A percentile compares a stretch with the other conserved stretches of the same genome.
Conservation (phyloP, 2,113 vertebrate species). For the Montifringilla adamsi region DNA sequence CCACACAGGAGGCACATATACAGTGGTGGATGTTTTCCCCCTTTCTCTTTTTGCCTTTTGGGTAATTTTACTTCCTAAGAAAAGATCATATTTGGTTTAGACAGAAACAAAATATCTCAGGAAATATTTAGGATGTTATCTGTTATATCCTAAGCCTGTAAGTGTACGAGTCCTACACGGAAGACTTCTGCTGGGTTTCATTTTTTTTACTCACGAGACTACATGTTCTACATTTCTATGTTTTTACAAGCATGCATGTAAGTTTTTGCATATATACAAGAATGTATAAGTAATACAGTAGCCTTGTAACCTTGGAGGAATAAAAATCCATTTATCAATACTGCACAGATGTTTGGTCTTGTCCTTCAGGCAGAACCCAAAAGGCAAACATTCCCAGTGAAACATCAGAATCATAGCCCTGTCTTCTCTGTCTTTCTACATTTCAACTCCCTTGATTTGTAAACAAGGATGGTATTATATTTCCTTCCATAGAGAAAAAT, state of each 20-base stretch:
- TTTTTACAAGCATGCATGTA: neutral
- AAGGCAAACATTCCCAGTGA: neutral
- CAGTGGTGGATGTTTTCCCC: fast-evolving
- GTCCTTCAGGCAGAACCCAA: neutral
- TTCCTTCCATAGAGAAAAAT: neutral
- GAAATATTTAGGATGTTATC: neutral
- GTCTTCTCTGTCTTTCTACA: neutral
- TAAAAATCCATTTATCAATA: neutral
- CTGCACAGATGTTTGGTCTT: neutral
- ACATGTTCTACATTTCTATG: neutral
- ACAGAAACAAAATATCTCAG: neutral
- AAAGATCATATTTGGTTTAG: neutral
- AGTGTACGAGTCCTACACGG: neutral
- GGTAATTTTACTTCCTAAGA: neutral
- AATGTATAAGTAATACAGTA: neutral
- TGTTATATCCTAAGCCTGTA: neutral
- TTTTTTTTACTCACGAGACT: neutral
- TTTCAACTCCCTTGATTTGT: neutral
- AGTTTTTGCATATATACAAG: neutral
- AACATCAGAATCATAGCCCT: neutral
- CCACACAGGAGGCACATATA: neutral
- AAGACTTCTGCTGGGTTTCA: neutral
- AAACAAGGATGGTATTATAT: neutral
- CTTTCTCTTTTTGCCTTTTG: neutral
- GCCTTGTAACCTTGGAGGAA: neutral